Base-by-base conservation (phyloP, 2,888 invertebrate genomes). In the Dorcus hopei region DNA sequence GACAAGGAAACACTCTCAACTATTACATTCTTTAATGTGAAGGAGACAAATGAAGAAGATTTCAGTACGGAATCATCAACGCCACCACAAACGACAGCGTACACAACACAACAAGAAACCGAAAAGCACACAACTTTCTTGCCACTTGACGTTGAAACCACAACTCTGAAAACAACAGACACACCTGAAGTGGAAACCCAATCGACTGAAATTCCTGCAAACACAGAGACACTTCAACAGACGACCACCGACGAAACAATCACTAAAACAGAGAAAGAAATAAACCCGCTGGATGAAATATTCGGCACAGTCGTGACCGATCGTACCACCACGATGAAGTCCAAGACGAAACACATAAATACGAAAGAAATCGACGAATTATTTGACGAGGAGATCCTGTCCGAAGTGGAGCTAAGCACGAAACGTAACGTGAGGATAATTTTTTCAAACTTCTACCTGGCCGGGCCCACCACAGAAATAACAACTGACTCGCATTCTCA, bases 391-490 rank as follows among this genome's bases (percentile, higher is more conserved):
- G 59, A 19, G 61, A 60, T 19, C 33, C 54, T 45, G 5, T 9
- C 11, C 9, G 23, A 45, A 16, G 9, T 19, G 16, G 19, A 19
- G 2, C 19, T 19, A 2, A 19, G 19, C 19, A 33, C 38, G 9
- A 8, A 41, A 41, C 11, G 41, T 5, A 41, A 9, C 7, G 9
- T 54, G 1, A 72, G 70, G 61, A 68, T 76, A 19, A 74, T 76
- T 55, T 76, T 70, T 61, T 70, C 74, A 0, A 66, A 73, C 61
- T 74, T 73, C 57, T 77, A 68, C 53, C 68, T 69, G 50, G 68
- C 45, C 0, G 9, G 9, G 4, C 11, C 49, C 55, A 53, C 66
- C 54, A 61, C 64, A 11, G 53, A 58, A n/a, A 41, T 64, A 52
- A 64, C 68, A 52, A 64, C 61, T 52, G 49, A 59, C 26, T 33